Evolutionary conservation across 2,888 invertebrate species (phyloP).

Genomic region (Drosophila melanosoma): DNA sequence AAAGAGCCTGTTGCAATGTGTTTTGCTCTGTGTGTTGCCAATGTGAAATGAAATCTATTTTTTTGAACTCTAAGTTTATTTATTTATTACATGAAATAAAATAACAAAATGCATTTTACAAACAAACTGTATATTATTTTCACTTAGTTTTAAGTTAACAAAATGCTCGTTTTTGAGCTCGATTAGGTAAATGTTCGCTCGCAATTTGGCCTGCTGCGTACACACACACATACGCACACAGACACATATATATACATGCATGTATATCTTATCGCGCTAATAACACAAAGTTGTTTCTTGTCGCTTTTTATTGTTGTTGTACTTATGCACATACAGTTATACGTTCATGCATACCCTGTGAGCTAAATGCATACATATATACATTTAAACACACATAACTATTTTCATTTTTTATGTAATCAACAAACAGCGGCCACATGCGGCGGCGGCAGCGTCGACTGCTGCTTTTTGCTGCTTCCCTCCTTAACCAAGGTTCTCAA

Average conservation of each 20-base stretch:
- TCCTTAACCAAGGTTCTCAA: slow-evolving; percentile 61
- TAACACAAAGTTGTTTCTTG: slow-evolving; percentile 43
- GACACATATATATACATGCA: slow-evolving; percentile 1
- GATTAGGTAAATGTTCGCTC: slow-evolving; percentile 10
- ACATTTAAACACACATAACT: slow-evolving; percentile 49
- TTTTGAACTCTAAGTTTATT: neutral
- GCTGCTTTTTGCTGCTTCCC: slow-evolving; percentile 48
- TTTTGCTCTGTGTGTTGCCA: neutral
- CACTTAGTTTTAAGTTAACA: neutral
- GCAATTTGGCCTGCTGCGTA: slow-evolving; percentile 14
- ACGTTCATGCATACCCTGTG: slow-evolving; percentile 18
- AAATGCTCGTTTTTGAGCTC: neutral
- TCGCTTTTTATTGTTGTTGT: slow-evolving; percentile 27
- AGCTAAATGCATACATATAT: slow-evolving; percentile 42
- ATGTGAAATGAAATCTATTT: neutral
- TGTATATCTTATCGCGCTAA: slow-evolving; percentile 49
- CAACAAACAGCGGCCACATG: slow-evolving; percentile 73
- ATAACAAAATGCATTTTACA: neutral
- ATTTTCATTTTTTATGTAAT: slow-evolving; percentile 74
- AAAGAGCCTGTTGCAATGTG: slow-evolving; percentile 9
- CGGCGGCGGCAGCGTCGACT: slow-evolving; percentile 32
- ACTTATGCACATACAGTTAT: slow-evolving; percentile 18
- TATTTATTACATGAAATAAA: neutral
- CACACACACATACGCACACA: slow-evolving; percentile 3
- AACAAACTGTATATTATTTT: neutral